A percentile compares a stretch with the other conserved stretches of the same genome.
phyloP scores from a whole-genome alignment of 2,888 invertebrate species.

The Athripsodes cinereus region DNA sequence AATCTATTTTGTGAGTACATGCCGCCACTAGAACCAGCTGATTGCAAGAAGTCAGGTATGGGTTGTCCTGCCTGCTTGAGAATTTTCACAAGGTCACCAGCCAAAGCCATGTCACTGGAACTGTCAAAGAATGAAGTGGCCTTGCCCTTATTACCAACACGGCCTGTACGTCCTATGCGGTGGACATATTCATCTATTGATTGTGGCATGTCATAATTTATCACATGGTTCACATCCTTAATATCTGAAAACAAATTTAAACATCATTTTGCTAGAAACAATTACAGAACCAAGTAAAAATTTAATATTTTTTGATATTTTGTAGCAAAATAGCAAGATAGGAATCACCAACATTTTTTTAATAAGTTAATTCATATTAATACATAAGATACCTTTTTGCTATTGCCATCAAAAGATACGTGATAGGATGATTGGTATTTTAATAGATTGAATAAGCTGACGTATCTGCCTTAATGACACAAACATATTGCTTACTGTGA shows the following conservation, averaged over 20 bases:
- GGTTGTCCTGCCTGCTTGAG: constrained; percentile 71
- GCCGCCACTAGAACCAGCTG: constrained; percentile 42
- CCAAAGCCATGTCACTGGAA: constrained; percentile 55
- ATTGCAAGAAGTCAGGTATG: constrained; percentile 69
- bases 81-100: constrained; percentile 62
- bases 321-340: not conserved
- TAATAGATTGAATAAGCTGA: no score
- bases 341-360: no score
- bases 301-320: no score
- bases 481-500: no score
- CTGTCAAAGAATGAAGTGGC: constrained; percentile 81
- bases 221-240: constrained; percentile 77
- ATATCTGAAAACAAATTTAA: constrained; percentile 57
- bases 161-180: constrained; percentile 89
- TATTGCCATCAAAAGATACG: no score
- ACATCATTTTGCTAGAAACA: not conserved
- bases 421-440: no score
- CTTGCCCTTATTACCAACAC: constrained; percentile 84
- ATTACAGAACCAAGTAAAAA: not conserved
- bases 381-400: no score
- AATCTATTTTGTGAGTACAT: constrained; percentile 50
- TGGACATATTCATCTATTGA: constrained; percentile 93
- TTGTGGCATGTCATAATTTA: constrained; percentile 88
- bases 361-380: not conserved
- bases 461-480: no score